Conservation (phyloP, 2,888 invertebrate genomes). For the Sminthurides aquaticus region DNA sequence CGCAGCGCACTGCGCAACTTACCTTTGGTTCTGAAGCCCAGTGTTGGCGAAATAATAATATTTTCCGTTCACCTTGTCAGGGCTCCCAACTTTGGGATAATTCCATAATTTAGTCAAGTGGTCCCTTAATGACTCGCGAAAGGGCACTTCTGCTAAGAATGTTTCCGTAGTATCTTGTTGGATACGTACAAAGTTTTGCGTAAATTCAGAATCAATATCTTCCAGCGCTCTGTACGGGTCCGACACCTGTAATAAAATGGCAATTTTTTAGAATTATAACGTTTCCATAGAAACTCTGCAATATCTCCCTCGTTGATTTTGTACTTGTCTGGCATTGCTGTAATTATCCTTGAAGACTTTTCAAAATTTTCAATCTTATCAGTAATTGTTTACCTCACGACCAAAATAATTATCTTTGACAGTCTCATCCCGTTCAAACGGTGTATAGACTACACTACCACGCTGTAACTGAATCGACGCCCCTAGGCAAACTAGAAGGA, state of each 20-base stretch:
- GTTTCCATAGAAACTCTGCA: neutral
- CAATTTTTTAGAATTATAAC: neutral
- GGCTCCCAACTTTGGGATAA: slow-evolving; percentile 86
- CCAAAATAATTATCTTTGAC: slow-evolving; percentile 7
- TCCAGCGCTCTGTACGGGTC: slow-evolving; percentile 42
- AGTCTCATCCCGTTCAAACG: neutral
- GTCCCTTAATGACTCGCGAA: slow-evolving; percentile 63
- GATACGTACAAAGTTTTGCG: slow-evolving; percentile 30
- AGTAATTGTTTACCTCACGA: neutral
- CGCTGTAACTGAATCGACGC: neutral
- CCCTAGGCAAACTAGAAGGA: neutral
- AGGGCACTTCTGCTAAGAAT: slow-evolving; percentile 67
- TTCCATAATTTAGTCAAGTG: slow-evolving; percentile 87
- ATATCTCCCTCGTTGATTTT: too few species aligned
- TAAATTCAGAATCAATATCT: slow-evolving; percentile 33
- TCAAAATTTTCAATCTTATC: neutral
- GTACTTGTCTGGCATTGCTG: too few species aligned
- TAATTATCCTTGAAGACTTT: neutral
- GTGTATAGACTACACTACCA: neutral
- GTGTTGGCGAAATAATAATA: slow-evolving; percentile 90
- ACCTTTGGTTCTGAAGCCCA: slow-evolving; percentile 94
- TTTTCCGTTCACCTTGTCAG: slow-evolving; percentile 67
- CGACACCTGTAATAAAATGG: slow-evolving; percentile 8
- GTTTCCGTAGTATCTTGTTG: slow-evolving; percentile 17
- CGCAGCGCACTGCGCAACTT: slow-evolving; percentile 19